phyloP scores from a whole-genome alignment of 1,140 invertebrate species.

The Nasonia giraulti region DNA sequence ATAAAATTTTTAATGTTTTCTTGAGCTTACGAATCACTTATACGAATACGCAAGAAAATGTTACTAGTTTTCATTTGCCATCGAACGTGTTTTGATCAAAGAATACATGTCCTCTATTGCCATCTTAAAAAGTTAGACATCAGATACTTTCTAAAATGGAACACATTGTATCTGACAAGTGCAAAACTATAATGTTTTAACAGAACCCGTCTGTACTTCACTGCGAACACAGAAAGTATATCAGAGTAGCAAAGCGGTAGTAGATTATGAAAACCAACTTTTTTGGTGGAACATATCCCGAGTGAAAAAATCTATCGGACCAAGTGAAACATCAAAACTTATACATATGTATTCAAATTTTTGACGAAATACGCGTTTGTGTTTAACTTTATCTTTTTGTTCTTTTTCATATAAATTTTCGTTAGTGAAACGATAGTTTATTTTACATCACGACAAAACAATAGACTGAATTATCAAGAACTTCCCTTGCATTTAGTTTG shows the following conservation, averaged over 20 bases:
- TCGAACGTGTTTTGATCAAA: no score
- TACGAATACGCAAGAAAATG: neutral
- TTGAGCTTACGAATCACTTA: no score
- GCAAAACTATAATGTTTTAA: neutral
- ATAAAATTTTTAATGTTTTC: neutral
- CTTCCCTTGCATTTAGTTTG: slow-evolving; percentile 17
- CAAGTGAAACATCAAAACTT: slow-evolving; percentile 2
- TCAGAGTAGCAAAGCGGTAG: neutral
- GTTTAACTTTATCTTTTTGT: neutral
- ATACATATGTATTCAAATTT: neutral
- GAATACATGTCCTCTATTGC: no score
- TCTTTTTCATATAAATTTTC: neutral
- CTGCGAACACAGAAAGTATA: neutral
- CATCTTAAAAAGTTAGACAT: no score
- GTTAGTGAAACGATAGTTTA: neutral
- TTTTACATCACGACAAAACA: neutral
- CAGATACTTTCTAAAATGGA: neutral
- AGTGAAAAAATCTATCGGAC: slow-evolving; percentile 5
- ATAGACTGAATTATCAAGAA: slow-evolving; percentile 31
- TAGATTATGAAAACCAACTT: neutral
- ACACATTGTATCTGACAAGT: neutral
- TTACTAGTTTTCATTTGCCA: no score
- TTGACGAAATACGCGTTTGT: neutral
- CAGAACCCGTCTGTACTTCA: slow-evolving; percentile 19
- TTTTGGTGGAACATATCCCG: slow-evolving; percentile 19